Evolutionary conservation across 2,888 invertebrate species (phyloP).

Genomic region (Galeruca laticollis): DNA sequence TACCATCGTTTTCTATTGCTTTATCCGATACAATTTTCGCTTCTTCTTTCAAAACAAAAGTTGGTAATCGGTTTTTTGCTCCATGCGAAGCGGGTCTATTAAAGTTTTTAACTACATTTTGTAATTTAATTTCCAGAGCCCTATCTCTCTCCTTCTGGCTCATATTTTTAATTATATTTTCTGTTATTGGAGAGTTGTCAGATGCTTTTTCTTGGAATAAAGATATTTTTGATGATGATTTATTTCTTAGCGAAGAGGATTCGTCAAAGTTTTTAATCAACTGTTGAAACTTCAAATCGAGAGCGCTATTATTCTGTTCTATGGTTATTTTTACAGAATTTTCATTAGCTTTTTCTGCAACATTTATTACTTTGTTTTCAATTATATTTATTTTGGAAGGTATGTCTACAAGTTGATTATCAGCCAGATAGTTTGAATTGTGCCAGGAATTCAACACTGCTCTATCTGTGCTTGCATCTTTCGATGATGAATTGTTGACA

Average conservation of each 20-base stretch:
- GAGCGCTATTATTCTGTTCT: neutral
- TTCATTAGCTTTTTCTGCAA: conserved; percentile 7
- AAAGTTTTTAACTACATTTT: conserved; percentile 35
- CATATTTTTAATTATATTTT: neutral
- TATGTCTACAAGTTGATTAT: neutral
- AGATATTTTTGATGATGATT: neutral
- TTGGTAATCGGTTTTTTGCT: neutral
- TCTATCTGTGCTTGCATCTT: neutral
- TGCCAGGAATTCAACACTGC: neutral
- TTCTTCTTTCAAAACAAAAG: neutral
- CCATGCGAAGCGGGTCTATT: conserved; percentile 31
- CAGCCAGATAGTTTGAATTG: neutral
- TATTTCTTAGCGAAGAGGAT: neutral
- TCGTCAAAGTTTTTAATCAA: neutral
- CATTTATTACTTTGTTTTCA: conserved; percentile 7
- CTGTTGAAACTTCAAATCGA: neutral
- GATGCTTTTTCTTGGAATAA: neutral
- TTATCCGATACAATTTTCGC: no score
- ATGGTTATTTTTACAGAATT: neutral
- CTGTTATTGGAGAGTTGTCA: neutral
- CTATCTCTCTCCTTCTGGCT: conserved; percentile 39
- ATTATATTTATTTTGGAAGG: neutral
- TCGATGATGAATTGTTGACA: neutral
- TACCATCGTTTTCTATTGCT: neutral
- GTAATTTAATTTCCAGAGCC: conserved; percentile 33